Conservation (phyloP, 1,140 invertebrate species). For the Papilio dardanus region DNA sequence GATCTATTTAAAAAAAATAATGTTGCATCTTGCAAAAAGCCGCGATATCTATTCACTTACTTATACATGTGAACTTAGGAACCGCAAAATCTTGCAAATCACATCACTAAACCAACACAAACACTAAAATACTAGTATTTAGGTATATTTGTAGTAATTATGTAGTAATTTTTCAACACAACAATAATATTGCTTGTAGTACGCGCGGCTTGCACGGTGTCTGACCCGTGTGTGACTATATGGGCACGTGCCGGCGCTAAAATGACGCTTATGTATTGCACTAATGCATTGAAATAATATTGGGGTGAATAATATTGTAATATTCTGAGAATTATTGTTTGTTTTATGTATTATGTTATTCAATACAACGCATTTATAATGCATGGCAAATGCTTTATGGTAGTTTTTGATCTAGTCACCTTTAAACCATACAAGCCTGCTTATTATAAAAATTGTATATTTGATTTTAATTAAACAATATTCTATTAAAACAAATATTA, state of each 20-base stretch:
- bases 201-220: slow-evolving; percentile 42
- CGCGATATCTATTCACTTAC: slow-evolving; percentile 16
- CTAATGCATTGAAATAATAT: slow-evolving; percentile 32
- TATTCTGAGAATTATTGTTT: neutral
- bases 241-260: slow-evolving; percentile 53
- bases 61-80: slow-evolving; percentile 9
- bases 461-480: no score
- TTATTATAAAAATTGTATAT: neutral
- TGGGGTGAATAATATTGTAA: neutral
- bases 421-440: no score
- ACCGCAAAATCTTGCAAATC: slow-evolving; percentile 1
- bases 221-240: slow-evolving; percentile 43
- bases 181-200: slow-evolving; percentile 28
- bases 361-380: no score
- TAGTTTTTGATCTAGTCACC: no score
- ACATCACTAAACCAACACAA: slow-evolving; percentile 22
- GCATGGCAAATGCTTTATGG: no score
- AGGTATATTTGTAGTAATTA: neutral
- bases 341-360: no score
- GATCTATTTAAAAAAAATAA: neutral
- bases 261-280: slow-evolving; percentile 45
- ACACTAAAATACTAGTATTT: slow-evolving; percentile 16
- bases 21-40: neutral
- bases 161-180: slow-evolving; percentile 19
- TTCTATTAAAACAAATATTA: no score